Conservation (phyloP, 92 coral and sea anemone species). For the Blastomussa wellsi region DNA sequence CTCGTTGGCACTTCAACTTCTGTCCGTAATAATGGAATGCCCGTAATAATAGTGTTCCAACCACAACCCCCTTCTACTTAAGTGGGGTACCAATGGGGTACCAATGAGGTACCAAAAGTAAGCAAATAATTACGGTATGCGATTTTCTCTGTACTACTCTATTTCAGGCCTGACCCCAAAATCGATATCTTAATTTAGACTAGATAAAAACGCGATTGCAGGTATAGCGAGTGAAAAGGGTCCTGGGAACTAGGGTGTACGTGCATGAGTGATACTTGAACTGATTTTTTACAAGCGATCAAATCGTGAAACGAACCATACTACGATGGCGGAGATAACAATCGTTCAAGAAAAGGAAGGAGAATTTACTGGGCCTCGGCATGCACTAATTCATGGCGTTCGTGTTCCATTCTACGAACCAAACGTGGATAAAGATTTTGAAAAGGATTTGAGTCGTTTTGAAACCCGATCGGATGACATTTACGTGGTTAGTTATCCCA, state of each 20-base stretch:
- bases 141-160: too few species aligned
- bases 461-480: slow-evolving; percentile 42
- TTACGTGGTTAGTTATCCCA: slow-evolving; percentile 35
- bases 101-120: too few species aligned
- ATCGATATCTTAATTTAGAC: too few species aligned
- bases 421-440: slow-evolving; percentile 19
- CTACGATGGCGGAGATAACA: not conserved
- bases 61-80: too few species aligned
- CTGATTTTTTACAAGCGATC: not conserved
- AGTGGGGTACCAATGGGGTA: too few species aligned
- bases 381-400: slow-evolving; percentile 21
- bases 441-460: slow-evolving; percentile 35
- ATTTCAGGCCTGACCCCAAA: too few species aligned
- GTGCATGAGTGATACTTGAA: not conserved
- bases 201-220: too few species aligned
- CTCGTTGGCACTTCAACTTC: too few species aligned
- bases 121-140: too few species aligned
- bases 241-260: not conserved
- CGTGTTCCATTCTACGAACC: slow-evolving; percentile 18
- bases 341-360: slow-evolving; percentile 29
- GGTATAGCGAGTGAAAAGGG: not conserved
- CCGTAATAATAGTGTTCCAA: too few species aligned
- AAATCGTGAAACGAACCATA: not conserved
- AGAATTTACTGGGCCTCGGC: slow-evolving; percentile 31
- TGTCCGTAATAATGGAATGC: too few species aligned